Evolutionary conservation across 2,888 invertebrate genomes (phyloP), one percentile per base, ranked within the genome.

Genomic region (Blastobasis lacticolella): DNA sequence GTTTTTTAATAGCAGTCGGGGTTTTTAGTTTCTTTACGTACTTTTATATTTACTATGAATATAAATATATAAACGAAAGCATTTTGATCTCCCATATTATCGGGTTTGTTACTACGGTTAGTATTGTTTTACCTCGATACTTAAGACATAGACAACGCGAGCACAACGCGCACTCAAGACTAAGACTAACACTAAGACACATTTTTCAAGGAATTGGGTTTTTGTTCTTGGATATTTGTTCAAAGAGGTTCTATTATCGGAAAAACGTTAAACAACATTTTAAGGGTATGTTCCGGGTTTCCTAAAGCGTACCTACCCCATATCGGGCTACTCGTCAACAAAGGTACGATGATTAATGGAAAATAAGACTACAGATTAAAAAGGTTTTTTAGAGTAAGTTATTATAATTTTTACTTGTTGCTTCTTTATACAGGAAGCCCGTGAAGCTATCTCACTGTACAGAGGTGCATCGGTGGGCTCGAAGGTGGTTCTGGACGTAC

Each of bases 401-500:
- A 5, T 42, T 5, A 42, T 5, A 42, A 5, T 8, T 8, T 42
- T 8, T 5, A 9, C 40, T 9, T 1, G 40, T 8, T 40, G 23
- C 23, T 40, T 37, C 6, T n/a, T 5, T 49, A 61, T 64, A 0
- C 60, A 85, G 85, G 83, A 83, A 10, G 84, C 85, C 0, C 63
- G 68, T 6, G 55, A 61, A 36, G 67, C 84, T 1, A 70, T 87
- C 48, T 76, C 85, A 0, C 71, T 75, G 43, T 88, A 87, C 55
- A 67, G 81, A 59, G 80, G 83, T 0, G 67, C 63, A 0, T 65
- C 80, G 0, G 55, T 67, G 0, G 64, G 70, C 0, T 85, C 86
- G 0, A 79, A 74, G 59, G 46, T 68, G 0, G 80, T 87, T 0
- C 54, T 77, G 1, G 80, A 86, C 42, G 87, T 87, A 54, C 51